These are phyloP conservation scores for Embidobia sp. DNA, from an alignment of 2,888 invertebrate genomes.

Conservation along the genomic window DNA sequence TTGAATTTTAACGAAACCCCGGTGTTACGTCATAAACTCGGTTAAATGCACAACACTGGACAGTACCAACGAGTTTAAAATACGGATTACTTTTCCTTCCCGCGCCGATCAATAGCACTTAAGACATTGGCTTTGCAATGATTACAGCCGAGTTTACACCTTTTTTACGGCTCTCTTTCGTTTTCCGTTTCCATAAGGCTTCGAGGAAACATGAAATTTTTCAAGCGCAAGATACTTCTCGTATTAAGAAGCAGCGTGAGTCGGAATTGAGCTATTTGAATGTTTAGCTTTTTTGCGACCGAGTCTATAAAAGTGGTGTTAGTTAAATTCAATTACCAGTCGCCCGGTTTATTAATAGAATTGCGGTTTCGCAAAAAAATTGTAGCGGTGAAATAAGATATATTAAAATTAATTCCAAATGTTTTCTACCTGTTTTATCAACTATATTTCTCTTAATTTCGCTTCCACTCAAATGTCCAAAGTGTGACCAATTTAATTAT, in stretches of 20 bases:
- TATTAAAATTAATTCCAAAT: no score
- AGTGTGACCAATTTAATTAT: no score
- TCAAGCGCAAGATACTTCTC: slow-evolving; percentile 1
- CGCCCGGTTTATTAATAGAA: no score
- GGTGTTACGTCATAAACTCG: slow-evolving; percentile 34
- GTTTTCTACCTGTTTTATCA: no score
- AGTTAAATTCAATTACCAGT: no score
- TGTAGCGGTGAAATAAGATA: no score
- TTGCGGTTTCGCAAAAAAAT: no score
- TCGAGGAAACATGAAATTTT: slow-evolving; percentile 73
- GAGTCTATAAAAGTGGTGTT: no score
- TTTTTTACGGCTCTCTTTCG: slow-evolving; percentile 67
- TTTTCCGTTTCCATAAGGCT: slow-evolving; percentile 69
- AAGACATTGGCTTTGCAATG: slow-evolving; percentile 71
- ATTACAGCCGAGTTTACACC: slow-evolving; percentile 69
- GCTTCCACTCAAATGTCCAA: no score
- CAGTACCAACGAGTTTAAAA: slow-evolving; percentile 50
- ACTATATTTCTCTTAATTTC: no score
- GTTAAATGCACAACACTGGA: slow-evolving; percentile 51
- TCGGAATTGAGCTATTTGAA: no score
- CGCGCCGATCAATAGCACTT: slow-evolving; percentile 71
- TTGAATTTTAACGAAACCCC: slow-evolving; percentile 37
- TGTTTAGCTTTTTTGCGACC: no score
- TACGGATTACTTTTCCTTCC: slow-evolving; percentile 63
- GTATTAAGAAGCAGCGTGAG: not conserved